Conservation (phyloP, 2,113 vertebrate species). For the Melanerpes aurifrons region DNA sequence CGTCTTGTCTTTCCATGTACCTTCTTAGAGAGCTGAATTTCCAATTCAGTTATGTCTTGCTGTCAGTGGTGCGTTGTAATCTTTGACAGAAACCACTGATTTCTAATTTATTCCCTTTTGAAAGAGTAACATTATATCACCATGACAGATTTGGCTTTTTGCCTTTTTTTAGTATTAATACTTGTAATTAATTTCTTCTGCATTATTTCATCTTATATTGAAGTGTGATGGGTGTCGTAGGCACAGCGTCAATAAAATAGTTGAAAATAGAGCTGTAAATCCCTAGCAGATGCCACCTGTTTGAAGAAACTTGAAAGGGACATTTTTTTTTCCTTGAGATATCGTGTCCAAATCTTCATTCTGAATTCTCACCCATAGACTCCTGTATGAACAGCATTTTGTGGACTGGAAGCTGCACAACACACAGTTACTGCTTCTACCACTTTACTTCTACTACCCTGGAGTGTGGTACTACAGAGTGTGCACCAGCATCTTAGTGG, state of each 20-base stretch:
- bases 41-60: neutral
- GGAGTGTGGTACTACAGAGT: neutral
- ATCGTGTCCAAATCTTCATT: neutral
- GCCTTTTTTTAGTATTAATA: neutral
- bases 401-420: neutral
- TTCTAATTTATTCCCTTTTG: neutral
- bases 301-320: neutral
- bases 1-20: neutral
- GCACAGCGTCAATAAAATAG: neutral
- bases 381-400: neutral
- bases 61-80: neutral
- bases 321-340: neutral
- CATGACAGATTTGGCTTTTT: neutral
- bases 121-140: neutral
- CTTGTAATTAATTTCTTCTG: neutral
- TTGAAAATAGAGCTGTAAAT: neutral
- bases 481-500: neutral
- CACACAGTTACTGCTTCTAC: neutral
- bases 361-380: neutral
- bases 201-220: neutral
- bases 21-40: neutral
- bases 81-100: neutral
- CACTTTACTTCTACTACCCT: neutral
- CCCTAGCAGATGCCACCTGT: neutral
- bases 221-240: neutral